Conservation (phyloP, 2,113 vertebrate genomes). For the Ivindomyrus marchei region DNA sequence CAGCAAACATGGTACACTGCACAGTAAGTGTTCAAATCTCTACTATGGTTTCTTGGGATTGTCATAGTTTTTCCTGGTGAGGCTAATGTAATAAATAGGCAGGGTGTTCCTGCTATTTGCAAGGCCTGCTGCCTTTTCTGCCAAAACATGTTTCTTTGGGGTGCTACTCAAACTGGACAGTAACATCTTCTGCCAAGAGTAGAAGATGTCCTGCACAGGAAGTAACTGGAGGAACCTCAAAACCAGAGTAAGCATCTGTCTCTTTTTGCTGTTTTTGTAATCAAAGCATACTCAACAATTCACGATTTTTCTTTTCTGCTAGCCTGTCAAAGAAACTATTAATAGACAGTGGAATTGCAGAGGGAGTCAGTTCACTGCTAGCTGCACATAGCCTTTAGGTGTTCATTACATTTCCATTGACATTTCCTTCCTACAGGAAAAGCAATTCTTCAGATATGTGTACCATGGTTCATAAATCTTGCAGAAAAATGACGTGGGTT, state of each 20-base stretch:
- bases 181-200: not conserved
- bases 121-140: not conserved
- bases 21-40: not conserved
- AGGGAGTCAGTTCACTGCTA: conserved; percentile 43
- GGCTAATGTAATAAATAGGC: not conserved
- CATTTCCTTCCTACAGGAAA: conserved; percentile 43
- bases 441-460: conserved; percentile 37
- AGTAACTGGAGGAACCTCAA: conserved; percentile 26
- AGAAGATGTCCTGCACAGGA: not conserved
- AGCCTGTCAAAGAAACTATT: conserved; percentile 40
- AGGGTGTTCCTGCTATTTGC: not conserved
- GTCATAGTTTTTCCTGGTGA: not conserved
- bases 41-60: not conserved
- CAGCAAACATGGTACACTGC: not conserved
- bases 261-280: conserved; percentile 39
- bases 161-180: not conserved
- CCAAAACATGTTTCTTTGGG: not conserved
- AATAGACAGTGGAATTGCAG: conserved; percentile 43
- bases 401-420: conserved; percentile 55
- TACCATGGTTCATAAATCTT: conserved; percentile 44
- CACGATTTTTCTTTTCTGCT: conserved; percentile 38
- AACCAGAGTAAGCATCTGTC: conserved; percentile 33
- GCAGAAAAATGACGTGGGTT: conserved; percentile 20
- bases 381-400: conserved; percentile 47
- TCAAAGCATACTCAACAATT: conserved; percentile 49